Evolutionary conservation across 2,888 invertebrate species (phyloP), one percentile per base, ranked within the genome.

Genomic region (Creontiades dilutus): DNA sequence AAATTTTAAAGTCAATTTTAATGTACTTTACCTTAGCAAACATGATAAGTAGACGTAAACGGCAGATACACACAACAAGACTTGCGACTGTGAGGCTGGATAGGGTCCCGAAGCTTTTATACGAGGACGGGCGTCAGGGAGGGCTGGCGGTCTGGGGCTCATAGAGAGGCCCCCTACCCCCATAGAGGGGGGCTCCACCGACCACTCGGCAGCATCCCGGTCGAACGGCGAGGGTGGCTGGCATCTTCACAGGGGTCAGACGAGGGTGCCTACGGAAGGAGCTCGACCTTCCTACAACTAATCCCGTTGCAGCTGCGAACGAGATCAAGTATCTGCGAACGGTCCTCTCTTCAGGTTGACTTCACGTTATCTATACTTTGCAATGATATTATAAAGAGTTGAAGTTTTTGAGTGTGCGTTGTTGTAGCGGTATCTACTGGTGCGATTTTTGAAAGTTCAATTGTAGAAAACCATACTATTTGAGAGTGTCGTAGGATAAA

Each of bases 21-120:
- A n/a, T 78, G 46, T 46, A 46, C 78, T 78, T 46, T 86, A 86
- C 86, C 86, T 86, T 86, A 37, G 55, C 46, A n/a, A 86, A 86
- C 86, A 86, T 86, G 86, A 47, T 86, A 37, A 86, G 48, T 19
- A 13, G 46, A 46, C 19, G 27, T 48, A 86, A n/a, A 46, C 78
- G 37, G 86, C 48, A 46, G 55, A 86, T 86, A 48, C 86, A 86
- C 86, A 75, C 86, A n/a, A 86, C 86, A 75, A 86, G 86, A 86
- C 82, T 82, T 82, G 82, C n/a, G 52, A 82, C 86, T 86, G 86
- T 86, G 46, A 46, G 75, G 75, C 47, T 28, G 19, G 86, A 86
- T 46, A 46, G 55, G 86, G 86, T 48, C 46, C 75, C 86, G 61
- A 68, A 68, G 86, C 48, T 86, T 86, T 47, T 86, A 86, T 86